phyloP scores from a whole-genome alignment of 2,888 invertebrate species.

The Adineta ricciae region DNA sequence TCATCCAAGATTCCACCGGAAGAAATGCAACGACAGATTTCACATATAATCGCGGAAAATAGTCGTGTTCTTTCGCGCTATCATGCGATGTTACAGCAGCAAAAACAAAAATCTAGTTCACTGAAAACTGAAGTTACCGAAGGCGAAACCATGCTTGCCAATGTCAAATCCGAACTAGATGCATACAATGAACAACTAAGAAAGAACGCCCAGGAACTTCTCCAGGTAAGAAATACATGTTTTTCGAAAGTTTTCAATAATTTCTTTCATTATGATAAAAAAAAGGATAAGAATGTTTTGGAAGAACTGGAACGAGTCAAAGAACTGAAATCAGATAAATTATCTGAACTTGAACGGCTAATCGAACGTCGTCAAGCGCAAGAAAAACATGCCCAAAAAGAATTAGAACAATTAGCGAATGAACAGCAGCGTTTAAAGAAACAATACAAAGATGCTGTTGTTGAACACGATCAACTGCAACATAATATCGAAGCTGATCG shows the following conservation, averaged over 20 bases:
- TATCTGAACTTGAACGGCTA: not conserved
- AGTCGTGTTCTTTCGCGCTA: not conserved
- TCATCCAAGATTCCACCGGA: not conserved
- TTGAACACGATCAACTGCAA: not conserved
- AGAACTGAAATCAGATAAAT: not conserved
- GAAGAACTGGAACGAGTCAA: constrained; percentile 13
- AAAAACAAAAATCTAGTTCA: not conserved
- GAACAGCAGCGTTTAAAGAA: not conserved
- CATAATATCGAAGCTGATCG: constrained; percentile 14
- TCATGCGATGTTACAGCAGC: not conserved
- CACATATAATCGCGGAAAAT: not conserved
- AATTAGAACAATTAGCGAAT: not conserved
- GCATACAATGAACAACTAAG: not conserved
- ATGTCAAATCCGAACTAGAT: not conserved
- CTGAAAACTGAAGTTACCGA: not conserved
- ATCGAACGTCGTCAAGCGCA: not conserved
- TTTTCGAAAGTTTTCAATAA: too few species aligned
- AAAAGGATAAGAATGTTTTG: not conserved
- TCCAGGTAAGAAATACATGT: not conserved
- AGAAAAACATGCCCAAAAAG: not conserved
- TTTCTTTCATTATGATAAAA: too few species aligned
- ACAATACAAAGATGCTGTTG: not conserved
- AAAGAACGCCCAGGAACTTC: not conserved
- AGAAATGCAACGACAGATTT: not conserved
- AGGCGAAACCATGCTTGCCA: not conserved